Base-by-base conservation (phyloP, 2,113 vertebrate species). In the Acanthochromis polyacanthus region DNA sequence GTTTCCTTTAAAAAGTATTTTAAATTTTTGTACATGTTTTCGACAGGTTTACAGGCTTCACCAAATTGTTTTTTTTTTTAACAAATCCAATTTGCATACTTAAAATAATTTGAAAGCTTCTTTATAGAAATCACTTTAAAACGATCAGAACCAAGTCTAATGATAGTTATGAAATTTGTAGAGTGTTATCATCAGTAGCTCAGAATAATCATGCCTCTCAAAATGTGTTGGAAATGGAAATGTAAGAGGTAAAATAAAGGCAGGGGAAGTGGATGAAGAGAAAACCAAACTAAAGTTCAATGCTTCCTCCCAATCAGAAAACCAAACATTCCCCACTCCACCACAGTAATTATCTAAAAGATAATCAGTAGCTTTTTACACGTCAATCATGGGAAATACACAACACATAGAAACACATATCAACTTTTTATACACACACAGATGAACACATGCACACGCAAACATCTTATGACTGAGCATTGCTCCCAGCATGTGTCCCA, bases 331-430 rank as follows among this genome's bases (percentile, higher is more conserved):
- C 43, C 23, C 53, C 59, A 19, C 62, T 62, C 76, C 55, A 72
- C 64, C 70, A 57, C 72, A 71, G 61, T 78, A 84, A 89, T 89
- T 87, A 86, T 80, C 67, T 46, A 59, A 86, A 71, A 78, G 71
- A 84, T 89, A 86, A 91, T 85, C 66, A 86, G 62, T 52, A 65
- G 19, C 55, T 82, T 89, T 87, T 78, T 82, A 82, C 74, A 59
- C 71, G 83, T 64, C 85, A 89, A 59, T 88, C 83, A 82, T 15
- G 7, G 20, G 15, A 17, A 75, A 53, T 72, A 51, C 61, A 70
- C 16, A 48, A 28, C 45, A 74, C 65, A 67, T 65, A 25, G 38
- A 85, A 80, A 60, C 28, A 3, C 56, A 66, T 22, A 15, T 68
- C 36, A 65, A 56, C 53, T 15, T 80, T 23, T 45, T 30, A 30